Conservation (phyloP, 2,888 invertebrate genomes). For the Gnatocerus cornutus region DNA sequence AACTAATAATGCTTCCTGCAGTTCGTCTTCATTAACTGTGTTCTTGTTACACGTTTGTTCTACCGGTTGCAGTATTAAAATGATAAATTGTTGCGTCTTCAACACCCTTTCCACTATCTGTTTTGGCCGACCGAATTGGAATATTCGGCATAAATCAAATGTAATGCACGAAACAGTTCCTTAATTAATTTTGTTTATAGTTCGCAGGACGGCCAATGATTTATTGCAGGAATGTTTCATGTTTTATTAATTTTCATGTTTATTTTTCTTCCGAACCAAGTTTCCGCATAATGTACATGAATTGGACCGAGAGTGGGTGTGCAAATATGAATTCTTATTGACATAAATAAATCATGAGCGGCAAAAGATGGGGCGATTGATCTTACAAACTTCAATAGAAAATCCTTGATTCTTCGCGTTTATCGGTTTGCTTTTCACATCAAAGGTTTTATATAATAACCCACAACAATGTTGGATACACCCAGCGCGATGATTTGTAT, state of each 20-base stretch:
- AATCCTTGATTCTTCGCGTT: slow-evolving; percentile 5
- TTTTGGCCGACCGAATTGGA: slow-evolving; percentile 38
- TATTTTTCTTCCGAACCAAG: slow-evolving; percentile 51
- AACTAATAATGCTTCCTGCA: slow-evolving; percentile 49
- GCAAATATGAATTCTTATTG: slow-evolving; percentile 54
- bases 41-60: slow-evolving; percentile 48
- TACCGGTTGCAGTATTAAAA: slow-evolving; percentile 47
- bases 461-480: no score
- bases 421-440: slow-evolving; percentile 4
- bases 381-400: slow-evolving; percentile 12
- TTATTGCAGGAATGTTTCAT: slow-evolving; percentile 55
- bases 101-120: slow-evolving; percentile 27
- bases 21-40: slow-evolving; percentile 51
- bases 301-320: slow-evolving; percentile 48
- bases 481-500: no score
- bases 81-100: slow-evolving; percentile 48
- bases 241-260: slow-evolving; percentile 56
- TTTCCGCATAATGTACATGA: slow-evolving; percentile 54
- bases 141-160: slow-evolving; percentile 52
- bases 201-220: slow-evolving; percentile 54
- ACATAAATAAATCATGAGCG: slow-evolving; percentile 59
- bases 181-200: slow-evolving; percentile 58
- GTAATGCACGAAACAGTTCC: slow-evolving; percentile 46
- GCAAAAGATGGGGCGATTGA: slow-evolving; percentile 42
- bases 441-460: slow-evolving; percentile 7